Evolutionary conservation across 2,113 vertebrate species (phyloP), one percentile per base, ranked within the genome.

Genomic region (Urocolius indicus): DNA sequence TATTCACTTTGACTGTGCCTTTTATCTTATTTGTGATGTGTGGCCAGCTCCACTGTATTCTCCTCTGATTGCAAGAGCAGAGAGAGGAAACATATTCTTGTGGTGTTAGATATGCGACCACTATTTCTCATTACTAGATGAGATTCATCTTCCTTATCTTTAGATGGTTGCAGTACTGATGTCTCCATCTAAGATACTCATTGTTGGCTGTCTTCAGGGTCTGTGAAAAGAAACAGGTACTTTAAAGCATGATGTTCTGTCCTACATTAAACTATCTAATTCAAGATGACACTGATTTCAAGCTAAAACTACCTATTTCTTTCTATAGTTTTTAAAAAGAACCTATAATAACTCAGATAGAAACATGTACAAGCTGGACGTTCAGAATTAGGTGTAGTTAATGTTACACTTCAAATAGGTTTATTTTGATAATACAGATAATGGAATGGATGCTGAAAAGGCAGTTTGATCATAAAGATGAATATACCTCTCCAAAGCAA

Each of bases 1-100:
- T 84, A 5, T 68, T 89, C 26, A 57, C 52, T 90, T 93, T 81
- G 62, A 17, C 32, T 72, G 32, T 54, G 86, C 9, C 91, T 91
- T 96, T 93, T 72, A 87, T 87, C 69, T 96, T 84, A 68, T 91
- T 89, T 94, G 66, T 95, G 93, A 81, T 86, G 38, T 92, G 83
- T 78, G 73, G 73, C 76, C 86, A 90, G 89, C 52, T 72, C 24
- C 41, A 57, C 21, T 68, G 57, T 66, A 29, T 52, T 87, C 43
- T 11, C 21, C 20, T 74, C n/a, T 0, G 0, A 68, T 32, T 90
- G 26, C 52, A 94, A 72, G 52, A 78, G 34, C 22, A 87, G 51
- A 72, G 23, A 75, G 54, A 84, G 55, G 38, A 95, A 96, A 82
- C 46, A 65, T 89, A 41, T 75, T 82, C 52, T 87, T 94, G 84